Base-by-base conservation (phyloP, 2,888 invertebrate genomes). In the Saturnia japonica region DNA sequence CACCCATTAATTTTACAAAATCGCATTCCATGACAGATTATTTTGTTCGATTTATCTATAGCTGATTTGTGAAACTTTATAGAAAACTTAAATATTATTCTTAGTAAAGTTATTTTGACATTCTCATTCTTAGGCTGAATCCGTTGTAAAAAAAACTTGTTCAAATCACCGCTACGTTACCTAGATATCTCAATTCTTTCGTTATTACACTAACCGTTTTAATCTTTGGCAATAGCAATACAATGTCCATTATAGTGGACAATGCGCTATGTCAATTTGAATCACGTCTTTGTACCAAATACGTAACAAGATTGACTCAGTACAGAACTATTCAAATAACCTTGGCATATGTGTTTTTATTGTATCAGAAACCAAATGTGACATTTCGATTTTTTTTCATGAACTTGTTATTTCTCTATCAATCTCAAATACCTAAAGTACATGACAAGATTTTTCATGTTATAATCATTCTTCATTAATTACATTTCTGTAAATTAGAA, bases 221-320 rank as follows among this genome's bases (percentile, higher is more conserved):
- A 77, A 78, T 82, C 80, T 82, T 81, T 80, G 76, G 79, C 80
- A 81, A 83, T 82, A 80, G 77, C 74, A 72, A 67, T 72, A 77
- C 77, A 80, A 85, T 81, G 77, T 78, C 67, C 70, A 82, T 80
- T 82, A 79, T 71, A 74, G 73, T 78, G 80, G 77, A 83, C 83
- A 83, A 84, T 81, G 76, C 71, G 80, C 75, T 77, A 79, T 78
- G 74, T 81, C 78, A 77, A 80, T 84, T 85, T 83, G 80, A 85
- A 85, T 87, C 85, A 85, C 78, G 79, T 82, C 79, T 82, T 80
- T 84, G 85, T 85, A 79, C 80, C 80, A 79, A 88, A 85, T 82
- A 81, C 82, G 83, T 85, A 85, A 84, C 80, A 75, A 77, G 76
- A 80, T 84, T 88, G 88, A 88, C 78, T 87, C 87, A 86, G 78